Evolutionary conservation across 2,113 vertebrate species (phyloP), one percentile per base, ranked within the genome.

Genomic region (Thamnophis sirtalis): DNA sequence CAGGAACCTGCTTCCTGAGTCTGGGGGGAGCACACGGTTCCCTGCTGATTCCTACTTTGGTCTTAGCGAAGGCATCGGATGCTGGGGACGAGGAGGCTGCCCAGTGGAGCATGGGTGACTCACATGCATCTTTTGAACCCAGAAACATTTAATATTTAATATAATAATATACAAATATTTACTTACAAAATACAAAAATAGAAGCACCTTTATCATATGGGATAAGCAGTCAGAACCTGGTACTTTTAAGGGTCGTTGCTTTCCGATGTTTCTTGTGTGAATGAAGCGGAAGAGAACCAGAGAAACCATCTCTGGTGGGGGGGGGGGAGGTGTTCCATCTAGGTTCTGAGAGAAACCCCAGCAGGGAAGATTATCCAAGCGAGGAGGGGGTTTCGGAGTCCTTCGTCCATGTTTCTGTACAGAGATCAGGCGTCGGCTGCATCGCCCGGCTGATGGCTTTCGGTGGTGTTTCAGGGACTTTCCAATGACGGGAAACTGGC

Each of bases 121-220:
- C 97, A 98, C 98, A 97, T 96, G 98, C 98, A 96, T 90, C 97
- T 98, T 97, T 98, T 96, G 97, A 98, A 98, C 98, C 97, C 96
- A 96, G 98, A 98, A 96, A 97, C 97, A 97, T 96, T 95, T 97
- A 97, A 97, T 96, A 96, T 93, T 95, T 97, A 97, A 93, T 97
- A 98, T 98, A 97, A 98, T 98, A 99, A 98, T 98, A 98, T 97
- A 97, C 97, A 97, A 97, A 97, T 95, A 99, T 97, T 98, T 98
- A 99, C 98, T 99, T 98, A 99, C 98, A 98, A 98, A 98, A 98
- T 96, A 98, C 98, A 98, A 97, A 98, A 98, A 98, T 97, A 98
- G 96, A 98, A 98, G 98, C 98, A 98, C 98, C 98, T 98, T 98
- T 97, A 95, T 97, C 96, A 97, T 97, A 96, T 38, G 96, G 96